Base-by-base conservation (phyloP, 2,113 vertebrate genomes). In the Morone saxatilis region DNA sequence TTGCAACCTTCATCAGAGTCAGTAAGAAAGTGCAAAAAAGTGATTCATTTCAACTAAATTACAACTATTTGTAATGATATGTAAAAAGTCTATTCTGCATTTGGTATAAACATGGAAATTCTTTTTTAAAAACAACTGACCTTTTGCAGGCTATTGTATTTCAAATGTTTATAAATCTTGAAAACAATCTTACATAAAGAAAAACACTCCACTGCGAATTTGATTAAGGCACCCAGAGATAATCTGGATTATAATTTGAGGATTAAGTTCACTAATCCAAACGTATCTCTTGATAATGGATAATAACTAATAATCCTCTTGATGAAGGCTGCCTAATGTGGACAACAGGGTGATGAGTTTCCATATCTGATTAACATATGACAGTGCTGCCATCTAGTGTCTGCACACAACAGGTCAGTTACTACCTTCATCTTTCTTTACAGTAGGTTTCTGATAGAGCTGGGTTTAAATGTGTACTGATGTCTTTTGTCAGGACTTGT, bases 361-460 rank as follows among this genome's bases (percentile, higher is more conserved):
- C 20, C 43, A 25, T 9, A 22, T 4, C 9, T 25, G 6, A 20
- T 5, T 38, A 62, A 67, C 7, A 2, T 31, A 12, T 40, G 66
- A 8, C 22, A 79, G 51, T 91, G 91, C 88, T 91, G 90, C 93
- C 94, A 87, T 86, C 94, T 94, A 79, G 89, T 75, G 94, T 71
- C 16, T 14, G 19, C 5, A 25, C n/a, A 40, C 4, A 40, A 1
- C 76, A 48, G 36, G 22, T 17, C 31, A 5, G 25, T 45, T 43
- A 11, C 12, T 69, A 78, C 36, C 40, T 36, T 48, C n/a, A 53
- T 25, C 38, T 66, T 71, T 13, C 16, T 38, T 41, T 9, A 45
- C 25, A 10, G 11, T 14, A n/a, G 5, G 1, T 71, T 57, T 47
- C 5, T 43, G 7, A 36, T 2, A 0, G 10, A 45, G 11, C 5